Conservation (phyloP, 2,888 invertebrate genomes). For the Corythucha ciliata region DNA sequence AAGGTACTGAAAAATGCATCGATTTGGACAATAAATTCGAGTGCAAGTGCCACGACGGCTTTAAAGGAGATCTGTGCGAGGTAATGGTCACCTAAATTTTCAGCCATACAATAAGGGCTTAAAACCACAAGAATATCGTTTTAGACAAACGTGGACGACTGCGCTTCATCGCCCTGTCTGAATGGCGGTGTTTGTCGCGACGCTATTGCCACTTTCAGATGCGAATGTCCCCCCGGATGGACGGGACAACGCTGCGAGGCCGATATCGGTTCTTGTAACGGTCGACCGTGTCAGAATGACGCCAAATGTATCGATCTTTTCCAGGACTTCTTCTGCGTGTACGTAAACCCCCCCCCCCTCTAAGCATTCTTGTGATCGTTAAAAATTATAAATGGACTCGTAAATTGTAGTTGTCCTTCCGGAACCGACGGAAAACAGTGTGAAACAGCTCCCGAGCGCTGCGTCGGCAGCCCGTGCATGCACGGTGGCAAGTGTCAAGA, state of each 20-base stretch:
- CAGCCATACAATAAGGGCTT: neutral
- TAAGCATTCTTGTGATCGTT: too few species aligned
- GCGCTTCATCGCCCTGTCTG: slow-evolving; percentile 71
- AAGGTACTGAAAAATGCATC: slow-evolving; percentile 81
- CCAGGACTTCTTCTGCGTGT: slow-evolving; percentile 86
- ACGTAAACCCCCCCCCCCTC: slow-evolving; percentile 49
- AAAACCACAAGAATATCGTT: neutral
- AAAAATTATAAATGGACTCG: too few species aligned
- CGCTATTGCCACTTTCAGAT: slow-evolving; percentile 72
- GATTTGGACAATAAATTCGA: slow-evolving; percentile 79
- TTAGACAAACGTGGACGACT: slow-evolving; percentile 71
- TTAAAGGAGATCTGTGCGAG: slow-evolving; percentile 54
- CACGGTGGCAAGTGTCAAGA: slow-evolving; percentile 93
- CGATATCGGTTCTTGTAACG: slow-evolving; percentile 79
- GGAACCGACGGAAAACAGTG: slow-evolving; percentile 96
- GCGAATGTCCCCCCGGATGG: slow-evolving; percentile 78
- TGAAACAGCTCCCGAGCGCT: slow-evolving; percentile 90
- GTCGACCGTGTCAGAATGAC: slow-evolving; percentile 84
- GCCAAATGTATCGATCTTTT: slow-evolving; percentile 84
- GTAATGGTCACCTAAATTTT: slow-evolving; percentile 24
- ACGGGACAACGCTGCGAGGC: slow-evolving; percentile 73
- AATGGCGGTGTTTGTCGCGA: slow-evolving; percentile 85
- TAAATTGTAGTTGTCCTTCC: slow-evolving; percentile 76
- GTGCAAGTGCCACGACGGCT: slow-evolving; percentile 85
- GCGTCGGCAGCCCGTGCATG: slow-evolving; percentile 89